Evolutionary conservation across 2,113 vertebrate genomes (phyloP).

Genomic region (Phylloscopus trochilus): DNA sequence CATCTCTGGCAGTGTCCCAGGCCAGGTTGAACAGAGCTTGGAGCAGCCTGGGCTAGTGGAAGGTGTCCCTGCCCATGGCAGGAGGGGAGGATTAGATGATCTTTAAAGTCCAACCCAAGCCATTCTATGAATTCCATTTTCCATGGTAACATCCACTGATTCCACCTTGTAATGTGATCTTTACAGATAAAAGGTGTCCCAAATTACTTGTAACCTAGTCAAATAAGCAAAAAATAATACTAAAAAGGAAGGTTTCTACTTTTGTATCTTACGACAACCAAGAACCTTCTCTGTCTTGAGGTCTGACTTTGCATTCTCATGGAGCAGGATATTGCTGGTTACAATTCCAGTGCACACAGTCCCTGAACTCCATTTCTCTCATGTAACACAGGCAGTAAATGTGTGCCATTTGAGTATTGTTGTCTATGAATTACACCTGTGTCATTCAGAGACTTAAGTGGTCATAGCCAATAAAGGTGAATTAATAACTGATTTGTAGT

Average conservation of each 20-base stretch:
- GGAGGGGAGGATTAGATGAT: neutral
- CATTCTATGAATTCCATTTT: neutral
- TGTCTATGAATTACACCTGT: neutral
- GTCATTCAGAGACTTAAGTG: conserved; percentile 17
- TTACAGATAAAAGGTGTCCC: neutral
- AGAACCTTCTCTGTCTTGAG: neutral
- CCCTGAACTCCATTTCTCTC: neutral
- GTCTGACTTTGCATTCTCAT: neutral
- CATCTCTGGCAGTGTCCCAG: too few relatives aligned
- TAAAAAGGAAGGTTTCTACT: neutral
- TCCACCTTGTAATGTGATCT: neutral
- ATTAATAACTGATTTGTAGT: conserved; percentile 11
- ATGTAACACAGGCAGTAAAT: neutral
- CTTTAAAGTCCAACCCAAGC: neutral
- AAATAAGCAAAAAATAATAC: neutral
- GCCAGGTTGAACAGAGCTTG: too few relatives aligned
- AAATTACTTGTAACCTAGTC: neutral
- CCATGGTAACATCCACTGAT: neutral
- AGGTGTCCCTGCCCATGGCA: neutral
- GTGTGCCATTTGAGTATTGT: neutral
- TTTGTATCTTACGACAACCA: neutral
- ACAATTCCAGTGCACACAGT: neutral
- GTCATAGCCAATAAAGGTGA: neutral
- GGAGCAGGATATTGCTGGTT: neutral
- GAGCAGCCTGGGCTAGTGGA: neutral